Base-by-base conservation (phyloP, 2,888 invertebrate genomes). In the Yponomeuta sedellus region DNA sequence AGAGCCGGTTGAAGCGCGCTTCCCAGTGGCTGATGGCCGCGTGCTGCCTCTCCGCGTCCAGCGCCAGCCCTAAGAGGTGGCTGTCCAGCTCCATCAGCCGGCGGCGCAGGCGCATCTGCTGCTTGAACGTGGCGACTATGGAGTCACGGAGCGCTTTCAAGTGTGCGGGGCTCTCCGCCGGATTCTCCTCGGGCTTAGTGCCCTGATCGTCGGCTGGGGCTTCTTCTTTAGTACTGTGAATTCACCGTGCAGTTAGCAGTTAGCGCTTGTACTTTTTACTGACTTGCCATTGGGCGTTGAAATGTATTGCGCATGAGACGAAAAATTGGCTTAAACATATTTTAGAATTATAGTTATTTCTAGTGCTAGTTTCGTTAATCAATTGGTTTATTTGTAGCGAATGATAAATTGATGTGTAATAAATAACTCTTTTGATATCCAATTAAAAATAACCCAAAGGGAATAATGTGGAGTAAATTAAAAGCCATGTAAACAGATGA, bases 41-140 rank as follows among this genome's bases (percentile, higher is more conserved):
- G 75, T 97, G 96, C 75, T 98, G 97, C 61, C 97, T 92, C 80
- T 97, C 97, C 0, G 97, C 96, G 74, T 98, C 98, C 76, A 98
- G 92, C 52, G 96, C 97, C 62, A 98, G 88, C 1, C 97, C 97
- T 71, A 98, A 85, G 65, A 98, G 88, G 75, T 97, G 96, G 72
- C 97, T 97, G 83, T 98, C 98, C 12, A 98, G 93, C 80, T 98
- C 97, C 94, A 98, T 95, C 34, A 99, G 88, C 66, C 96, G 94
- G 44, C 96, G 92, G 73, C 98, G 92, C 52, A 98, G 86, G 70
- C 97, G 94, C 97, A 98, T 98, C 84, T 98, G 98, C 72, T 97
- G 97, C 77, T 97, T 96, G 81, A 98, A 98, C 0, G 96, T 96
- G 0, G 95, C 93, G 5, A 98, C 95, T 61, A 98, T 96, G 73